These are phyloP conservation scores for Heliocidaris erythrogramma DNA, from an alignment of 35 echinoderm and acorn worm species.

Conservation along the genomic window DNA sequence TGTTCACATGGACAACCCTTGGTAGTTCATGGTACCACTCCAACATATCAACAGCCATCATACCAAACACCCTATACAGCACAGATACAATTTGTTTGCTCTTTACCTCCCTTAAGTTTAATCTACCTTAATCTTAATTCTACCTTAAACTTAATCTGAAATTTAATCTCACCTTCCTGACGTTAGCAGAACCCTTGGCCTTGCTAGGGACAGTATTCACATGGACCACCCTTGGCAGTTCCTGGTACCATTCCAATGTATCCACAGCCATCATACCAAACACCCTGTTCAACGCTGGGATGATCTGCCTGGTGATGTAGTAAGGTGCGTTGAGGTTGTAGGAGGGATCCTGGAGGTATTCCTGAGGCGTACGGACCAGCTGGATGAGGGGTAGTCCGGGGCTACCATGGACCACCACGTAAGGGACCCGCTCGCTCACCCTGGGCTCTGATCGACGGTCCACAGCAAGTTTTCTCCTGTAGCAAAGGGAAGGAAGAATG, in stretches of 20 bases:
- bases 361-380: slow-evolving; percentile 78
- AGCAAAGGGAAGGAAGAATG: slow-evolving; percentile 8
- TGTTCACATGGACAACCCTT: slow-evolving; percentile 55
- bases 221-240: slow-evolving; percentile 73
- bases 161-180: slow-evolving; percentile 40
- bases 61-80: slow-evolving; percentile 83
- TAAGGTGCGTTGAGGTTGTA: slow-evolving; percentile 83
- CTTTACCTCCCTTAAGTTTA: too few relatives aligned
- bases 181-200: slow-evolving; percentile 24
- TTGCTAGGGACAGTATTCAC: slow-evolving; percentile 45
- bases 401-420: slow-evolving; percentile 86
- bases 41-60: slow-evolving; percentile 78
- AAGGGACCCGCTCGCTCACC: slow-evolving; percentile 84
- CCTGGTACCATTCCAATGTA: slow-evolving; percentile 82
- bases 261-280: slow-evolving; percentile 92
- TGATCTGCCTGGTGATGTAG: slow-evolving; percentile 93
- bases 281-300: slow-evolving; percentile 86
- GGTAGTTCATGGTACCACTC: slow-evolving; percentile 90
- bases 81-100: slow-evolving; percentile 73
- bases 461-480: slow-evolving; percentile 71
- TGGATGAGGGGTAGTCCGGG: slow-evolving; percentile 89
- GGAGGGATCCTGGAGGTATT: slow-evolving; percentile 57
- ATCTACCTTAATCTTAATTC: too few relatives aligned
- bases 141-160: too few relatives aligned
- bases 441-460: slow-evolving; percentile 83